A percentile compares a stretch with the other conserved stretches of the same genome.
These are phyloP conservation scores for Entosphenus tridentatus DNA, from an alignment of 2,113 vertebrate genomes.

Conservation along the genomic window DNA sequence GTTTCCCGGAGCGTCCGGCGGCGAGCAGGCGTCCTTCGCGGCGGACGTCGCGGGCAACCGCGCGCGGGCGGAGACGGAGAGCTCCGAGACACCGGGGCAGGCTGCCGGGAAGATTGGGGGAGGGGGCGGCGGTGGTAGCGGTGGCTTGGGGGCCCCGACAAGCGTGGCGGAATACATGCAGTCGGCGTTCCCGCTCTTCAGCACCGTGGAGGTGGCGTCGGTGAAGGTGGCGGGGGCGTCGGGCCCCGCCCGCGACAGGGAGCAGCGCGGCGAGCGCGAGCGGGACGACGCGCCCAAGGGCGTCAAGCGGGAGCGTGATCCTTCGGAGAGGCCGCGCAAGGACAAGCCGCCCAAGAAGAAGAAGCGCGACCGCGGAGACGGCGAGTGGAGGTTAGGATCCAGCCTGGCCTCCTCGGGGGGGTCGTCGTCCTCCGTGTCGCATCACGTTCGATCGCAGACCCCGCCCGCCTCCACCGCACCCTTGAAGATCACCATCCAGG, in stretches of 20 bases:
- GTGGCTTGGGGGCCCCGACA: slow-evolving; percentile 34
- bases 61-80: slow-evolving; percentile 1
- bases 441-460: slow-evolving; percentile 74
- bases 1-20: slow-evolving; percentile 1
- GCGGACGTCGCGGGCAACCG: neutral
- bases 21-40: neutral
- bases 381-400: slow-evolving; percentile 72
- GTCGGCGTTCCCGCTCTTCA: slow-evolving; percentile 20
- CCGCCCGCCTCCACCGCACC: slow-evolving; percentile 72
- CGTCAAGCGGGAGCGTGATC: slow-evolving; percentile 71
- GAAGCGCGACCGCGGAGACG: slow-evolving; percentile 56
- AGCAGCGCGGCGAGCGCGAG: slow-evolving; percentile 19
- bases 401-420: slow-evolving; percentile 67
- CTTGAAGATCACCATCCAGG: slow-evolving; percentile 95
- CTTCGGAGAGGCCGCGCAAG: slow-evolving; percentile 84
- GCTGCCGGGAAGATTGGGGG: slow-evolving; percentile 34
- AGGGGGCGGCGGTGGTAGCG: slow-evolving; percentile 51
- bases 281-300: slow-evolving; percentile 46
- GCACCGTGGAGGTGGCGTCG: slow-evolving; percentile 20
- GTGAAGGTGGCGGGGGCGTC: slow-evolving; percentile 32
- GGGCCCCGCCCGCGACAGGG: slow-evolving; percentile 14
- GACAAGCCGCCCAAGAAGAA: slow-evolving; percentile 83
- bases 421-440: slow-evolving; percentile 70
- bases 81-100: neutral
- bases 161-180: slow-evolving; percentile 40